These are phyloP conservation scores for Drusus annulatus DNA, from an alignment of 1,140 invertebrate species.

Conservation along the genomic window DNA sequence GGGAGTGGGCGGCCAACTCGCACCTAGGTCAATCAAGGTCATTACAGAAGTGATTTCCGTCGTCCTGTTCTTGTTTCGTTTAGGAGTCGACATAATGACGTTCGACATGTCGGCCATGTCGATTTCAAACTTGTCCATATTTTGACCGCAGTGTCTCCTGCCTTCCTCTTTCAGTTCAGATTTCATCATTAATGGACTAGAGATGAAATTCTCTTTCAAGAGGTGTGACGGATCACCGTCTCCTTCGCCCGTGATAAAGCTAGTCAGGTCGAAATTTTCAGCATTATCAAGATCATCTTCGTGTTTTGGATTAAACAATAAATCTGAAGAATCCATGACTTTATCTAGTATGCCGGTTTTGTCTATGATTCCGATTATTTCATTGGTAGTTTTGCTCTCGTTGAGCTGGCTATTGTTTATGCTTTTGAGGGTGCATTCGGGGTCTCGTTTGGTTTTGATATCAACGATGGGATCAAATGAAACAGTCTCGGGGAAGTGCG, in stretches of 20 bases:
- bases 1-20: neutral
- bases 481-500: conserved; percentile 13
- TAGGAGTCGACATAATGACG: conserved; percentile 28
- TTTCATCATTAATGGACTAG: conserved; percentile 29
- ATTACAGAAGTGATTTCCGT: neutral
- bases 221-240: conserved; percentile 11
- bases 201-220: conserved; percentile 30
- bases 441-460: conserved; percentile 17
- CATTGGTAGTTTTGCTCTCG: conserved; percentile 20
- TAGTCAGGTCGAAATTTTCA: conserved; percentile 52
- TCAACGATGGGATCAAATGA: conserved; percentile 16
- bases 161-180: neutral
- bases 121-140: neutral
- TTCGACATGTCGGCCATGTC: neutral
- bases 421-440: neutral
- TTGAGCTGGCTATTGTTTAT: neutral
- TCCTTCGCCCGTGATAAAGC: conserved; percentile 50
- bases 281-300: conserved; percentile 44
- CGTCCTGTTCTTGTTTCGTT: neutral
- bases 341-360: conserved; percentile 44
- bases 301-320: conserved; percentile 44
- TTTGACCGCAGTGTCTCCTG: neutral
- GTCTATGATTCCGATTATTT: conserved; percentile 29
- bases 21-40: neutral
- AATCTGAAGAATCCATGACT: conserved; percentile 38